phyloP scores from a whole-genome alignment of 2,888 invertebrate species.

The Mactromeris polynyma region DNA sequence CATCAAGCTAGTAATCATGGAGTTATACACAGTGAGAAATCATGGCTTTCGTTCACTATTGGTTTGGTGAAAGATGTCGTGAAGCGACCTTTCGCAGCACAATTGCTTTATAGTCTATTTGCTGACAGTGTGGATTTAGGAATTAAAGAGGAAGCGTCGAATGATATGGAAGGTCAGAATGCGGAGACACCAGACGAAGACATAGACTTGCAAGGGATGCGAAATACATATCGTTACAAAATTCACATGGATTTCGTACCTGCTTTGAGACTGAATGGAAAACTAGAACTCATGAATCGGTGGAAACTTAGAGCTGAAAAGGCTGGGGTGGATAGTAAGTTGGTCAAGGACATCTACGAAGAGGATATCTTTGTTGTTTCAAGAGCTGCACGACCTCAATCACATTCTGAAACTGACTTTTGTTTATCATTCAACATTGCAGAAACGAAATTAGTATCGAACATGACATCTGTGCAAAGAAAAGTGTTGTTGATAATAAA shows the following conservation, averaged over 20 bases:
- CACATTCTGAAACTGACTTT: slow-evolving; percentile 48
- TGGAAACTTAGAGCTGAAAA: slow-evolving; percentile 47
- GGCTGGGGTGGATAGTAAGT: slow-evolving; percentile 39
- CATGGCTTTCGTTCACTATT: not conserved
- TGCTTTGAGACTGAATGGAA: slow-evolving; percentile 49
- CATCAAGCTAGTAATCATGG: not conserved
- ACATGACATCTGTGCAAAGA: slow-evolving; percentile 40
- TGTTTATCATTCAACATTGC: slow-evolving; percentile 65
- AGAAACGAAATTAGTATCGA: slow-evolving; percentile 53
- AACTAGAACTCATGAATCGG: slow-evolving; percentile 38
- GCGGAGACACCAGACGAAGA: not conserved
- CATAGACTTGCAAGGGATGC: not conserved
- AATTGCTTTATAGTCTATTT: not conserved
- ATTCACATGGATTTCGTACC: slow-evolving; percentile 65
- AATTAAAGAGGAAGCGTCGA: not conserved
- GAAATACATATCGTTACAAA: slow-evolving; percentile 42
- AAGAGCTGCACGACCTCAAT: slow-evolving; percentile 45
- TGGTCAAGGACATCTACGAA: slow-evolving; percentile 50
- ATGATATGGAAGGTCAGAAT: not conserved
- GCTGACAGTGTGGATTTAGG: not conserved
- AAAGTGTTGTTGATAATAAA: slow-evolving; percentile 57
- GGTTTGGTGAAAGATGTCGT: not conserved
- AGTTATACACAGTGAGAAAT: not conserved
- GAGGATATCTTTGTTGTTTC: slow-evolving; percentile 59
- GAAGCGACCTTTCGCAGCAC: not conserved